phyloP scores from a whole-genome alignment of 1,140 invertebrate genomes.

The Augochlora pura region DNA sequence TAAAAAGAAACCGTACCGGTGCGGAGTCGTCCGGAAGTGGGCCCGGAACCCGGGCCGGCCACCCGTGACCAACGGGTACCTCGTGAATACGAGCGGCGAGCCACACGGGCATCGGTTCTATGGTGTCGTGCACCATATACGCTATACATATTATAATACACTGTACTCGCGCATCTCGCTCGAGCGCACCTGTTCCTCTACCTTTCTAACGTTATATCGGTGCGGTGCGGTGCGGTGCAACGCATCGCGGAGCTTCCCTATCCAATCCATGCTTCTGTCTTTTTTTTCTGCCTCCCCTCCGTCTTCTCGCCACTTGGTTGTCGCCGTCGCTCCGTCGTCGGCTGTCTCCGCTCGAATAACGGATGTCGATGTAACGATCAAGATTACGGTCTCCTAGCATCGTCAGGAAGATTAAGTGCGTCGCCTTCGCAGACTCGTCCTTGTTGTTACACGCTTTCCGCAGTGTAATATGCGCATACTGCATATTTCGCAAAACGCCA shows the following conservation, averaged over 20 bases:
- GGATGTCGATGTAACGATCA: conserved; percentile 9
- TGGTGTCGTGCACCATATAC: background rate
- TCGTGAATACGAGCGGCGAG: conserved; percentile 64
- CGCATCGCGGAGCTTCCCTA: background rate
- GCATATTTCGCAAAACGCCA: background rate
- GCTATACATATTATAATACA: too few species aligned
- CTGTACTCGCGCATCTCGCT: conserved; percentile 33
- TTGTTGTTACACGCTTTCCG: background rate
- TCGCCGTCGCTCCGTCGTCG: background rate
- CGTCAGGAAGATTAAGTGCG: background rate
- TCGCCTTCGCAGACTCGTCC: background rate
- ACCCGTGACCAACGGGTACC: conserved; percentile 75
- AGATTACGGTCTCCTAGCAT: background rate
- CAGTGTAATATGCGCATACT: background rate
- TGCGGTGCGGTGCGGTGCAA: too few species aligned
- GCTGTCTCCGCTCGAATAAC: conserved; percentile 20
- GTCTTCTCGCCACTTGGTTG: background rate
- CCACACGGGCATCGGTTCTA: conserved; percentile 56
- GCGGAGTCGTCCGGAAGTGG: conserved; percentile 76
- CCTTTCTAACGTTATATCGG: conserved; percentile 47
- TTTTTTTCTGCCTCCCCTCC: background rate
- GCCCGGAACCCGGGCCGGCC: conserved; percentile 77
- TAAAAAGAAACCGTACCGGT: conserved; percentile 75
- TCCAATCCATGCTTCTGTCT: background rate
- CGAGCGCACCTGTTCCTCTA: conserved; percentile 53